Evolutionary conservation across 2,113 vertebrate species (phyloP).

Genomic region (Dicaeum eximium): DNA sequence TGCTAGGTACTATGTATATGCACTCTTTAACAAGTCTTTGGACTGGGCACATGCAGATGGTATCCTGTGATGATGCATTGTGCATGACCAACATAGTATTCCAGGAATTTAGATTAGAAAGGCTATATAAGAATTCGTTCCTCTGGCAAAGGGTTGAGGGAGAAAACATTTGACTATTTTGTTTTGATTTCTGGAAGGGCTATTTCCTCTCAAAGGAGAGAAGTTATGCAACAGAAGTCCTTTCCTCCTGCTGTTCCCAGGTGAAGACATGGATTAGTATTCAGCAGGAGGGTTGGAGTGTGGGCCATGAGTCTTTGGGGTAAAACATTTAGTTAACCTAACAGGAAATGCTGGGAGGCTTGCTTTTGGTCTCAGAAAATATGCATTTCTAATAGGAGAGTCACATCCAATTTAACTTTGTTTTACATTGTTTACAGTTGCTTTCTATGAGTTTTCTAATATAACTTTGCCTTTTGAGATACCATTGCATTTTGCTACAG

Average conservation of each 20-base stretch:
- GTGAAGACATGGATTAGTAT: neutral
- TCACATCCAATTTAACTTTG: neutral
- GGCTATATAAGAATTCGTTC: neutral
- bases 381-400: neutral
- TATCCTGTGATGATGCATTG: neutral
- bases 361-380: accelerated
- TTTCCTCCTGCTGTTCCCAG: neutral
- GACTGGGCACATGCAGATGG: neutral
- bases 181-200: neutral
- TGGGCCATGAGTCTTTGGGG: neutral
- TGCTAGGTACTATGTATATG: neutral
- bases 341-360: neutral
- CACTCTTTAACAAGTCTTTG: neutral
- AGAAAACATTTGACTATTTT: neutral
- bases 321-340: neutral
- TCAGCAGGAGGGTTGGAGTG: neutral
- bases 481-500: neutral
- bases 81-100: neutral
- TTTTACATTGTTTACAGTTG: accelerated
- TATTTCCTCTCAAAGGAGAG: neutral
- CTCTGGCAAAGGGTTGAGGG: neutral
- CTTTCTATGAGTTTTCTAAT: neutral
- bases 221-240: neutral
- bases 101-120: neutral
- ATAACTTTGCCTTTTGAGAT: neutral